Percentiles rank a stretch among this genome's conserved stretches.
These are phyloP conservation scores for Apis laboriosa DNA, from an alignment of 1,140 invertebrate species.

Conservation along the genomic window DNA sequence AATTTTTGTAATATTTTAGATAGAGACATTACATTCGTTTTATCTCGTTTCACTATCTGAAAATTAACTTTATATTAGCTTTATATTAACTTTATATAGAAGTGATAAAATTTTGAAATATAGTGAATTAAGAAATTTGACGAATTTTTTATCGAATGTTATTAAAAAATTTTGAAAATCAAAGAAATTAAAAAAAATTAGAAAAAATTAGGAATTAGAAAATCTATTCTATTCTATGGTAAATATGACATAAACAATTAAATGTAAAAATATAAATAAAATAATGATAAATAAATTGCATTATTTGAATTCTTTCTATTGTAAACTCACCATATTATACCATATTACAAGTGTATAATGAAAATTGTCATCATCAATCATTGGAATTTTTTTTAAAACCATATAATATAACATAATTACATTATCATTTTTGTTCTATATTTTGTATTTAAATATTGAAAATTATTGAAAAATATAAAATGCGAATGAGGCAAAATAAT, in stretches of 20 bases:
- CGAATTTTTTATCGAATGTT: neutral
- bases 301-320: neutral
- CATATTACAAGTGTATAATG: neutral
- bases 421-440: neutral
- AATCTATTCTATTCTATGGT: neutral
- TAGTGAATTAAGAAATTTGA: neutral
- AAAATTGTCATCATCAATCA: neutral
- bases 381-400: too few species aligned
- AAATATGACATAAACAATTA: neutral
- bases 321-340: neutral
- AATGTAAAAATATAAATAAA: neutral
- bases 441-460: neutral
- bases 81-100: neutral
- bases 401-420: too few species aligned
- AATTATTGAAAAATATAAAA: neutral
- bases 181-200: neutral
- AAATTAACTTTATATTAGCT: conserved; percentile 16
- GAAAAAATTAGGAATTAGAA: neutral
- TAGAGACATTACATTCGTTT: conserved; percentile 36
- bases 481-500: neutral
- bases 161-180: neutral
- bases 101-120: neutral
- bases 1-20: conserved; percentile 37
- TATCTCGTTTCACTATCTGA: neutral
- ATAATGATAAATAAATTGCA: neutral